These are phyloP conservation scores for Hofmannophila pseudospretella DNA, from an alignment of 2,888 invertebrate species.

Conservation along the genomic window DNA sequence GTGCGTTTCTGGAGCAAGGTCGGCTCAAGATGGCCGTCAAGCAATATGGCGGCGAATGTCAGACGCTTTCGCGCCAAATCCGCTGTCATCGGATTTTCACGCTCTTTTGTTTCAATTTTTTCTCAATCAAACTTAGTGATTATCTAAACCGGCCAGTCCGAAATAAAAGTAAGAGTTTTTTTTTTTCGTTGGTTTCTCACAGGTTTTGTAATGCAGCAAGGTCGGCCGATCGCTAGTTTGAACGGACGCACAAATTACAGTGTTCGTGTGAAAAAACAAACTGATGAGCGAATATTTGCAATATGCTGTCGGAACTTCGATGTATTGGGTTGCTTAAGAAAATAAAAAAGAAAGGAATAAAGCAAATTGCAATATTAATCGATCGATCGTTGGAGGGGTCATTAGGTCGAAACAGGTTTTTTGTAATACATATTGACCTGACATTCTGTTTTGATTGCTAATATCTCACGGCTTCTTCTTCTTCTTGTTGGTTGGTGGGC, in stretches of 20 bases:
- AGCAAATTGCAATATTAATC: not conserved
- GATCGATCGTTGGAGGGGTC: not conserved
- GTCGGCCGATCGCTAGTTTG: constrained; percentile 19
- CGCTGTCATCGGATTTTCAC: constrained; percentile 20
- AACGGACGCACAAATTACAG: constrained; percentile 45
- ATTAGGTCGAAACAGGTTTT: not conserved
- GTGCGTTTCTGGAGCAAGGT: constrained; percentile 70
- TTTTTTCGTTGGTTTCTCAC: constrained; percentile 25
- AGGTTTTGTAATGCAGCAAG: constrained; percentile 41
- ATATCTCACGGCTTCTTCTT: too few relatives aligned
- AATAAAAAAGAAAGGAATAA: constrained; percentile 13
- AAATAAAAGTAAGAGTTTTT: constrained; percentile 30
- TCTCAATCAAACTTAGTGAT: constrained; percentile 8
- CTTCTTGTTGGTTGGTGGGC: too few relatives aligned
- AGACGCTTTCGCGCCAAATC: constrained; percentile 58
- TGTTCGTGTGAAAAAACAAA: constrained; percentile 53
- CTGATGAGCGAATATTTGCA: constrained; percentile 15
- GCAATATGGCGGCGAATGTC: constrained; percentile 60
- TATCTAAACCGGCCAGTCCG: constrained; percentile 9
- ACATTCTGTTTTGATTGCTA: not conserved
- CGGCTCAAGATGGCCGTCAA: constrained; percentile 56
- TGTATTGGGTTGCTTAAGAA: constrained; percentile 34
- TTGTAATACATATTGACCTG: not conserved
- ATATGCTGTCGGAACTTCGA: constrained; percentile 30
- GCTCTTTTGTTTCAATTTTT: constrained; percentile 9